Evolutionary conservation across 2,888 invertebrate genomes (phyloP).

Genomic region (Heliconius charithonia): DNA sequence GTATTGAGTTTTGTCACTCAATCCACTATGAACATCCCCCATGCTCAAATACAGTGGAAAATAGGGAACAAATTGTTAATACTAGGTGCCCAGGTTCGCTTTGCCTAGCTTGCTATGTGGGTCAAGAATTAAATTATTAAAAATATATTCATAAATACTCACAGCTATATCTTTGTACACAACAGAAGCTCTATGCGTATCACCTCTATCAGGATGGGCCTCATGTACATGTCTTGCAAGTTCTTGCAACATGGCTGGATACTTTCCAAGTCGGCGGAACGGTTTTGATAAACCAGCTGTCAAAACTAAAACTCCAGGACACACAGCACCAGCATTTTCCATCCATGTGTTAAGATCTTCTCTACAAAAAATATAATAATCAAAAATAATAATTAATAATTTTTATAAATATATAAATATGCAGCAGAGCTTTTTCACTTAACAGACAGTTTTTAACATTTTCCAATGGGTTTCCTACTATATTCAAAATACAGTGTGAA

Average conservation of each 20-base stretch:
- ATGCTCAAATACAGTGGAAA: no score
- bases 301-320: slow-evolving; percentile 93
- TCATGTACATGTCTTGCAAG: slow-evolving; percentile 97
- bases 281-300: slow-evolving; percentile 97
- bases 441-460: no score
- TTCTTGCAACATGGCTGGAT: slow-evolving; percentile 97
- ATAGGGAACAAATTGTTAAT: no score
- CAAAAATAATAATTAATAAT: not conserved
- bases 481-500: no score
- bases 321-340: slow-evolving; percentile 93
- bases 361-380: slow-evolving; percentile 69
- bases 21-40: no score
- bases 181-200: slow-evolving; percentile 96
- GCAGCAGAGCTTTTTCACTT: no score
- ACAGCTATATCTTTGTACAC: slow-evolving; percentile 98
- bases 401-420: not conserved
- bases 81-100: no score
- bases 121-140: no score
- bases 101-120: no score
- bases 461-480: no score
- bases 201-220: slow-evolving; percentile 97
- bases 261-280: slow-evolving; percentile 96
- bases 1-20: no score
- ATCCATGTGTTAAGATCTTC: slow-evolving; percentile 93
- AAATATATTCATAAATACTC: slow-evolving; percentile 59